Conservation (phyloP, 2,113 vertebrate genomes). For the Mirounga angustirostris region DNA sequence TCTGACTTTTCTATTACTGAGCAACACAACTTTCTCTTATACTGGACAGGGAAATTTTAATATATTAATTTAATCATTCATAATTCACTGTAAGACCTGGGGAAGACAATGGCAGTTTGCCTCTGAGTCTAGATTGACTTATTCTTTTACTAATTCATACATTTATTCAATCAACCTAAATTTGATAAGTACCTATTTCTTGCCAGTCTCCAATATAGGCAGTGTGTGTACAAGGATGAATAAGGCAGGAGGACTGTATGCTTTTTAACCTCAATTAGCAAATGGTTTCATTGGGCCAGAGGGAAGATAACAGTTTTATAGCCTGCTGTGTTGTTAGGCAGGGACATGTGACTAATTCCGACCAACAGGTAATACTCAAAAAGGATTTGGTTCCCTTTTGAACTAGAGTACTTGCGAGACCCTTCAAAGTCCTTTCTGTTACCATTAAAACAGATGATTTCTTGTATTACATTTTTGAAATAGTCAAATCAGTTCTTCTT, state of each 20-base stretch:
- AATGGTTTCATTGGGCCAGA: not conserved
- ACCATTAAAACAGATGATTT: not conserved
- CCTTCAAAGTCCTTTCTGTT: not conserved
- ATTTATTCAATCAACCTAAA: not conserved
- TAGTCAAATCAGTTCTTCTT: not conserved
- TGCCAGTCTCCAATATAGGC: not conserved
- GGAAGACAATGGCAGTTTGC: not conserved
- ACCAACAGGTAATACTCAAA: not conserved
- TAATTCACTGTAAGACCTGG: not conserved
- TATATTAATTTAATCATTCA: not conserved
- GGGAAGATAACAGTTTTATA: not conserved
- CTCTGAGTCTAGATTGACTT: not conserved
- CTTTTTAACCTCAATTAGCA: not conserved
- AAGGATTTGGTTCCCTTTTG: not conserved
- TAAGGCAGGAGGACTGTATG: not conserved
- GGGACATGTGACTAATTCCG: not conserved
- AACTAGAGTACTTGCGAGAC: not conserved
- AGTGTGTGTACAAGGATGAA: not conserved
- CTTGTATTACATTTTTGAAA: not conserved
- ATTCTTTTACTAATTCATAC: not conserved
- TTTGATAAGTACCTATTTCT: not conserved
- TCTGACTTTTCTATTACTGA: conserved; percentile 27
- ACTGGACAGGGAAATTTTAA: conserved; percentile 8
- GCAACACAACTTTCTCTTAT: not conserved
- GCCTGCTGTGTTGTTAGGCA: not conserved